A percentile compares a stretch with the other conserved stretches of the same genome.
These are phyloP conservation scores for Daptonema setosum DNA, from an alignment of 2,888 invertebrate genomes.

Conservation along the genomic window DNA sequence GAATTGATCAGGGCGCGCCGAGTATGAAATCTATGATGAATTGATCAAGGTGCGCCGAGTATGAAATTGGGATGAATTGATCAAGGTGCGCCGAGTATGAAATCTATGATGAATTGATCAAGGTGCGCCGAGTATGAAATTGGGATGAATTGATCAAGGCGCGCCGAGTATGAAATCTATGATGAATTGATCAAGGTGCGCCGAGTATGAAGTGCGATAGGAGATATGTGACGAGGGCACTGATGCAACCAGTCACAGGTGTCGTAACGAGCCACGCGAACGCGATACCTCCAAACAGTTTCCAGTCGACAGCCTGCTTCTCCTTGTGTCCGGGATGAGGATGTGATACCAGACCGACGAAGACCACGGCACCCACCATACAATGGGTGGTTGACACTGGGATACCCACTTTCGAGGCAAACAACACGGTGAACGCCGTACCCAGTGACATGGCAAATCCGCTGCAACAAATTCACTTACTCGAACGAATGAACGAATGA, in stretches of 20 bases:
- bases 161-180: no score
- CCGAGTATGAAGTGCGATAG: background rate
- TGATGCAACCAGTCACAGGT: slow-evolving; percentile 6
- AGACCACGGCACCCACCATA: slow-evolving; percentile 17
- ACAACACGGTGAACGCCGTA: slow-evolving; percentile 19
- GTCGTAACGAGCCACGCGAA: slow-evolving; percentile 9
- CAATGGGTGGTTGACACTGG: slow-evolving; percentile 18
- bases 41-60: no score
- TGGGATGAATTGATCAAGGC: no score
- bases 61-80: no score
- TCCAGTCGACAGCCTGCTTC: slow-evolving; percentile 14
- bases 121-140: no score
- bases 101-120: no score
- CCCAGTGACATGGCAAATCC: slow-evolving; percentile 20
- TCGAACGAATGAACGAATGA: no score
- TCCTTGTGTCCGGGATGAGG: no score
- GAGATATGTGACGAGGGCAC: slow-evolving; percentile 5
- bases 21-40: no score
- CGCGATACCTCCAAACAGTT: slow-evolving; percentile 5
- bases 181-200: no score
- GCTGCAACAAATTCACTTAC: background rate
- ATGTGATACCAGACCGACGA: slow-evolving; percentile 17
- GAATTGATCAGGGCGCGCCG: no score
- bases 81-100: no score
- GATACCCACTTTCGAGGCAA: slow-evolving; percentile 16